phyloP scores from a whole-genome alignment of 92 coral and sea anemone genomes.

The Montipora capitata region DNA sequence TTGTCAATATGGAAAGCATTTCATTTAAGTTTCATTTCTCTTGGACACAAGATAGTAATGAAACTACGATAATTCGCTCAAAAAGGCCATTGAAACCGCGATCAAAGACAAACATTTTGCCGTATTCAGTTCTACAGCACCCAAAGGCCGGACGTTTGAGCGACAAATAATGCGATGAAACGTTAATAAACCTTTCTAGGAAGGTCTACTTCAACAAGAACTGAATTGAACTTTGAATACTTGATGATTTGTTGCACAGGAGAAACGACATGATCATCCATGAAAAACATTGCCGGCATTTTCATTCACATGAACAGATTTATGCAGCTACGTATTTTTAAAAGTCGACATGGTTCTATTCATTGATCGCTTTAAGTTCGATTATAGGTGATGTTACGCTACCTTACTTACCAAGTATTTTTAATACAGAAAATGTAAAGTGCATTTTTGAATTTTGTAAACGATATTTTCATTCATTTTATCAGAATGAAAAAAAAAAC shows the following conservation, averaged over 20 bases:
- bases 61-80: too few species aligned
- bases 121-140: too few species aligned
- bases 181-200: neutral
- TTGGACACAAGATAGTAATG: too few species aligned
- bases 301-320: neutral
- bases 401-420: neutral
- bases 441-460: constrained; percentile 16
- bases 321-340: neutral
- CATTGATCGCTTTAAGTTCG: neutral
- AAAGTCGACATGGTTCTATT: neutral
- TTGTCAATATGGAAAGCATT: neutral
- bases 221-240: constrained; percentile 6
- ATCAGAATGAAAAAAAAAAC: neutral
- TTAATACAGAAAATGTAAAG: neutral
- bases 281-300: neutral
- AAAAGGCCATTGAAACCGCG: too few species aligned
- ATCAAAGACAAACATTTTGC: too few species aligned
- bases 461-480: constrained; percentile 18
- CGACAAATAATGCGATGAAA: too few species aligned
- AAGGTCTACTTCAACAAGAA: neutral
- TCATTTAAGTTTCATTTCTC: neutral
- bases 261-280: neutral
- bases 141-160: too few species aligned
- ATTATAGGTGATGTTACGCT: neutral
- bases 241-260: neutral